Percentiles rank a stretch among this genome's conserved stretches.
These are phyloP conservation scores for Zeugodacus cucurbitae DNA, from an alignment of 1,140 invertebrate species.

Conservation along the genomic window DNA sequence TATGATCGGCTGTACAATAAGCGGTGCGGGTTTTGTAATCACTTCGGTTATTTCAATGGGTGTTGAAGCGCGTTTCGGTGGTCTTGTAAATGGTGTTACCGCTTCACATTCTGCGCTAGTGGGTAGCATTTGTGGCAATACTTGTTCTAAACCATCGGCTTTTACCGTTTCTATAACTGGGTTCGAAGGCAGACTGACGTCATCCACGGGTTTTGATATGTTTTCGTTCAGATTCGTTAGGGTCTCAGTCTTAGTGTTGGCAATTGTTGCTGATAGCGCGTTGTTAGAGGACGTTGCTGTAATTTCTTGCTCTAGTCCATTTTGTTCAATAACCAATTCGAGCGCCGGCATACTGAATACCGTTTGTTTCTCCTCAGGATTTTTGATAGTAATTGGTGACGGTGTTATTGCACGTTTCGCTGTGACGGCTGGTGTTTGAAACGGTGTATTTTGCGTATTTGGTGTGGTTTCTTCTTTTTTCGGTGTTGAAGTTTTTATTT, in stretches of 20 bases:
- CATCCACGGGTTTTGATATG: background rate
- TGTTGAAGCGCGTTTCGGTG: background rate
- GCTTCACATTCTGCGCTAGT: too few species aligned
- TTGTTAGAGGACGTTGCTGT: background rate
- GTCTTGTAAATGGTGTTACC: background rate
- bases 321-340: background rate
- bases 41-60: conserved; percentile 12
- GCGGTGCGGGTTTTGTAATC: background rate
- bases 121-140: background rate
- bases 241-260: background rate
- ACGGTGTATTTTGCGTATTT: background rate
- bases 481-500: background rate
- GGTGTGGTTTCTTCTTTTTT: background rate
- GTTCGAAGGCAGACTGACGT: background rate
- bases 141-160: background rate
- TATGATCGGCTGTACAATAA: background rate
- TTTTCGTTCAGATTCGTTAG: background rate
- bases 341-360: background rate
- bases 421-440: background rate
- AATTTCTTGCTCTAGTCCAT: background rate
- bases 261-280: background rate
- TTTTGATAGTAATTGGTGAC: background rate
- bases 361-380: background rate
- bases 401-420: background rate
- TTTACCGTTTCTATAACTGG: background rate